These are phyloP conservation scores for Oreortyx pictus DNA, from an alignment of 2,797 vertebrate genomes.

Conservation along the genomic window DNA sequence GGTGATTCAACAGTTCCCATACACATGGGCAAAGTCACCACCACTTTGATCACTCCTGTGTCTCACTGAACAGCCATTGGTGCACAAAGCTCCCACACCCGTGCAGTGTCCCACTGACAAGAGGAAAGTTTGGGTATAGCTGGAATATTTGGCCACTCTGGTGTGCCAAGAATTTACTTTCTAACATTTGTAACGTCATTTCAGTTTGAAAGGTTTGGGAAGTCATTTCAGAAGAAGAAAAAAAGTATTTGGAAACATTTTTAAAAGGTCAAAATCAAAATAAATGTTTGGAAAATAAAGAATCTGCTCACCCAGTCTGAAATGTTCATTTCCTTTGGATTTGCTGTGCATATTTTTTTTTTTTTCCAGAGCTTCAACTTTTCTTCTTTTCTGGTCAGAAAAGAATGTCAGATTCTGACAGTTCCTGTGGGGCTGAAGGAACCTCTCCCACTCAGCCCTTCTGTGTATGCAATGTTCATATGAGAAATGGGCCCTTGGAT, in stretches of 20 bases:
- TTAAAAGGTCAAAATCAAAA: constrained; percentile 67
- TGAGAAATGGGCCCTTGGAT: background rate
- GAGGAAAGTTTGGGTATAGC: background rate
- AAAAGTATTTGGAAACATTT: constrained; percentile 47
- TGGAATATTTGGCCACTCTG: background rate
- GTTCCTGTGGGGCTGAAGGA: background rate
- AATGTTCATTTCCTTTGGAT: constrained; percentile 51
- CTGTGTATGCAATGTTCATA: background rate
- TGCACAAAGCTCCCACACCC: background rate
- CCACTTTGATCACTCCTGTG: background rate
- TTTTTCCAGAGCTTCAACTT: background rate
- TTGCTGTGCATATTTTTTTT: background rate
- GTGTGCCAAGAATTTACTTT: constrained; percentile 5
- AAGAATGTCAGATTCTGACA: constrained; percentile 37
- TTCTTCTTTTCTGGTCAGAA: constrained; percentile 43
- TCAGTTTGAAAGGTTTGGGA: constrained; percentile 28
- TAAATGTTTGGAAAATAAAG: constrained; percentile 44
- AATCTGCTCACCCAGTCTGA: constrained; percentile 13
- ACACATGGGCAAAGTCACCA: background rate
- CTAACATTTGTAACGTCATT: constrained; percentile 44
- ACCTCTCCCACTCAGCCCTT: background rate
- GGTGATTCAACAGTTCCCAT: too few species aligned
- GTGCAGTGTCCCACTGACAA: fast-evolving
- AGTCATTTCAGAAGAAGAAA: constrained; percentile 23
- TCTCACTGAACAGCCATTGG: background rate